These are phyloP conservation scores for Muntiacus reevesi DNA, from an alignment of 2,113 vertebrate genomes.

Conservation along the genomic window DNA sequence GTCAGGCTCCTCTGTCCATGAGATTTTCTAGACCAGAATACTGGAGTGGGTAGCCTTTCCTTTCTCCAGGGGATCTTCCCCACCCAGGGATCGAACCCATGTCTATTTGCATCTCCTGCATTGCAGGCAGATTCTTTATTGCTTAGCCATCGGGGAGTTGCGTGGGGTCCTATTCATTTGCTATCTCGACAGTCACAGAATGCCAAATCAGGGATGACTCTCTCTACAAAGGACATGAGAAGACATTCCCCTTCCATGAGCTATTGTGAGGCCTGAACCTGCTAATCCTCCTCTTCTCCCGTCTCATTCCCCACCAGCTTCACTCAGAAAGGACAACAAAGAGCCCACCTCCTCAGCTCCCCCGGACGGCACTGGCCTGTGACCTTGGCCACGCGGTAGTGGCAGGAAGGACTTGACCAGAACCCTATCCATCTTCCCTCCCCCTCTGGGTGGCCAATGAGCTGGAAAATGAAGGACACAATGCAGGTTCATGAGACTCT, in stretches of 20 bases:
- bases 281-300: background rate
- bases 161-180: background rate
- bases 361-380: constrained; percentile 70
- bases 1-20: background rate
- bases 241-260: background rate
- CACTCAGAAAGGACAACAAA: constrained; percentile 67
- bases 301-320: background rate
- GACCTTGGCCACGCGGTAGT: constrained; percentile 77
- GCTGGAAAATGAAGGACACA: constrained; percentile 87
- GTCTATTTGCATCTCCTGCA: background rate
- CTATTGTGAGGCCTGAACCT: background rate
- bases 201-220: background rate
- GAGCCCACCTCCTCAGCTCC: constrained; percentile 50
- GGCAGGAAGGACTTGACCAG: constrained; percentile 79
- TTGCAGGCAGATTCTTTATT: background rate
- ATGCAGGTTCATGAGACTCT: constrained; percentile 82
- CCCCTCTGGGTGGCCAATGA: constrained; percentile 79
- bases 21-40: background rate
- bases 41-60: background rate
- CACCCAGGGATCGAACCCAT: background rate
- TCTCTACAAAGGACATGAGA: background rate
- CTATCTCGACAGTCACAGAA: background rate
- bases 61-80: background rate
- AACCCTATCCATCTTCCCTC: constrained; percentile 74
- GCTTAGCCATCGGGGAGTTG: background rate